These are phyloP conservation scores for Cerceris ruficornis DNA, from an alignment of 2,888 invertebrate genomes.

Conservation along the genomic window DNA sequence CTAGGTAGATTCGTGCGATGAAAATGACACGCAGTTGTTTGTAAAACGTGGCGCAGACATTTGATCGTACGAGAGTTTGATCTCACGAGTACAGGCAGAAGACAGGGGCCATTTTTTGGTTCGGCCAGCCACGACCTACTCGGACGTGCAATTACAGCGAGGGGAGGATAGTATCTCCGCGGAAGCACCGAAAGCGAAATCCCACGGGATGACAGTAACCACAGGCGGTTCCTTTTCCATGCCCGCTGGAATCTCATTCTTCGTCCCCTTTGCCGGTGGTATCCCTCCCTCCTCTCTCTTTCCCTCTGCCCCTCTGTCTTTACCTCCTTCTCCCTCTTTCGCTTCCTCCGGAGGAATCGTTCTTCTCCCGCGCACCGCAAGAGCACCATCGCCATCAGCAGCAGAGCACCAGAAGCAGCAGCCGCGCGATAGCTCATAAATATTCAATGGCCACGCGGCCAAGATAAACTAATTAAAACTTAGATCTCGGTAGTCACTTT, in stretches of 20 bases:
- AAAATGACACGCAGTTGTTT: no score
- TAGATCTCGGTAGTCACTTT: slow-evolving; percentile 82
- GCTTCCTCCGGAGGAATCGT: slow-evolving; percentile 16
- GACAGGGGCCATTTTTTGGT: slow-evolving; percentile 1
- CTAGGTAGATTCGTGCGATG: no score
- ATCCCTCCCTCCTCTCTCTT: slow-evolving; percentile 19
- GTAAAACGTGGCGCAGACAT: no score
- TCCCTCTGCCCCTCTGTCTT: slow-evolving; percentile 35
- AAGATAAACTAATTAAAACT: slow-evolving; percentile 82
- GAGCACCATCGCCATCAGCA: no score
- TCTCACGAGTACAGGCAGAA: no score
- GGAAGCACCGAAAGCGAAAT: slow-evolving; percentile 59
- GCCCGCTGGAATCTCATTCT: slow-evolving; percentile 66
- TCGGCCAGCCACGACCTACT: neutral
- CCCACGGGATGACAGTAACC: slow-evolving; percentile 63
- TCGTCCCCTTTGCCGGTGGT: slow-evolving; percentile 51
- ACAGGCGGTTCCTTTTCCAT: slow-evolving; percentile 64
- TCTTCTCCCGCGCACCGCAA: slow-evolving; percentile 26
- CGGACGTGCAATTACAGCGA: slow-evolving; percentile 50
- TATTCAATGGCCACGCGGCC: slow-evolving; percentile 82
- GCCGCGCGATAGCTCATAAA: slow-evolving; percentile 79
- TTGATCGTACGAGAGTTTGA: no score
- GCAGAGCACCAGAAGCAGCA: slow-evolving; percentile 52
- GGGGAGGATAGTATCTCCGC: slow-evolving; percentile 27
- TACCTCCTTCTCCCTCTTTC: slow-evolving; percentile 44